These are phyloP conservation scores for Eudasyphora cyanicolor DNA, from an alignment of 2,888 invertebrate species.

Conservation along the genomic window DNA sequence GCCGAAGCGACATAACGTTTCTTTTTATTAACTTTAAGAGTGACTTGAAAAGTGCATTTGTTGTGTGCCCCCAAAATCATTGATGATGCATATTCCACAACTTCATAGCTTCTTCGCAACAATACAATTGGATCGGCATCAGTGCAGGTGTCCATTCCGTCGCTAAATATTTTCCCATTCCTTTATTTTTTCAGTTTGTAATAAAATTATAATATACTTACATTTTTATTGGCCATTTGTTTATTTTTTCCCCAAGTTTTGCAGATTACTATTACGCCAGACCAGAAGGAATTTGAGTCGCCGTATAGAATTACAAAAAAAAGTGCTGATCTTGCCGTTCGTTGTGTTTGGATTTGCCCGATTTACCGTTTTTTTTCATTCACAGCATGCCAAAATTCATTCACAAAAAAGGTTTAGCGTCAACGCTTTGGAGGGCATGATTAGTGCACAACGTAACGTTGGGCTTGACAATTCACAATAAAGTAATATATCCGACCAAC, in stretches of 20 bases:
- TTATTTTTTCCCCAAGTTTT: background rate
- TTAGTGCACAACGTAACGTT: no score
- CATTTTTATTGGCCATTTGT: background rate
- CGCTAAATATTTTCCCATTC: background rate
- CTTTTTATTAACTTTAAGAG: background rate
- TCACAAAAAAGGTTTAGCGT: no score
- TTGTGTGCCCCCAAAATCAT: constrained; percentile 46
- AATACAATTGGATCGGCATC: background rate
- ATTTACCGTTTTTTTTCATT: constrained; percentile 34
- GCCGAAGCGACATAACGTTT: background rate
- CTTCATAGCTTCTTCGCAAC: background rate
- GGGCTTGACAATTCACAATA: no score
- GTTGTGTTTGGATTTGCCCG: no score
- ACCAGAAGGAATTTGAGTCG: background rate
- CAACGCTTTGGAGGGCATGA: no score
- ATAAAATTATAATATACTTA: background rate
- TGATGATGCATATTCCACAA: background rate
- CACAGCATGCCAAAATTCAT: no score
- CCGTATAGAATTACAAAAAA: no score
- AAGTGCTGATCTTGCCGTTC: background rate
- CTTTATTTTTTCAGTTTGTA: background rate
- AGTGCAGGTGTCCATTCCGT: background rate
- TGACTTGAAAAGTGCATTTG: constrained; percentile 48
- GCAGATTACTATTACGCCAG: background rate
- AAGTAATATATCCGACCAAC: no score